A percentile compares a stretch with the other conserved stretches of the same genome.
Conservation (phyloP, 2,797 vertebrate species). For the Enteromius radiatus region DNA sequence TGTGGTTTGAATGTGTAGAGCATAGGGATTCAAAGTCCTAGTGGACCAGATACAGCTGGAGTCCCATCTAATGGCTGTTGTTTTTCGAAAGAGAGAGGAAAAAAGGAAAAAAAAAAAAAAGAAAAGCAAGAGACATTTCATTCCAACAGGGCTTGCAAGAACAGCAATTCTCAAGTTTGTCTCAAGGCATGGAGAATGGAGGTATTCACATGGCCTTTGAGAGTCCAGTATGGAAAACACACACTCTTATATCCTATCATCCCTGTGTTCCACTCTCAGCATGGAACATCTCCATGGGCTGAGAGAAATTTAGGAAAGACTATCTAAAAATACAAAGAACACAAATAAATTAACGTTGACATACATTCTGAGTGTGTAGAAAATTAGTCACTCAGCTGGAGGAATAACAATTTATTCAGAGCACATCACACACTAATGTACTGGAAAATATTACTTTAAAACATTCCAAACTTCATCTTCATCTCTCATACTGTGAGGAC, state of each 20-base stretch:
- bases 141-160: constrained; percentile 59
- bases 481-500: not conserved
- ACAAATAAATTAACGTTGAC: constrained; percentile 4
- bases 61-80: constrained; percentile 66
- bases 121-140: constrained; percentile 24
- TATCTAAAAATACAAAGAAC: constrained; percentile 58
- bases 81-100: constrained; percentile 22
- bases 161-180: constrained; percentile 64
- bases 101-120: not conserved
- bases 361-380: not conserved
- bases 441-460: not conserved
- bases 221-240: constrained; percentile 59
- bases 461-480: not conserved
- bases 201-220: constrained; percentile 39
- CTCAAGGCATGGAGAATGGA: constrained; percentile 46
- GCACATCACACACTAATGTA: not conserved
- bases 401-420: not conserved
- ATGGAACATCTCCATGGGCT: constrained; percentile 55
- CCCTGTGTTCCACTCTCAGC: constrained; percentile 44
- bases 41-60: constrained; percentile 68
- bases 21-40: constrained; percentile 71
- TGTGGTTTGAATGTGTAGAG: constrained; percentile 19
- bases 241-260: constrained; percentile 53
- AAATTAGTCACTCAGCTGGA: constrained; percentile 12
- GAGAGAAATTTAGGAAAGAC: constrained; percentile 25